Base-by-base conservation (phyloP, 2,113 vertebrate species). In the Todiramphus chloris region DNA sequence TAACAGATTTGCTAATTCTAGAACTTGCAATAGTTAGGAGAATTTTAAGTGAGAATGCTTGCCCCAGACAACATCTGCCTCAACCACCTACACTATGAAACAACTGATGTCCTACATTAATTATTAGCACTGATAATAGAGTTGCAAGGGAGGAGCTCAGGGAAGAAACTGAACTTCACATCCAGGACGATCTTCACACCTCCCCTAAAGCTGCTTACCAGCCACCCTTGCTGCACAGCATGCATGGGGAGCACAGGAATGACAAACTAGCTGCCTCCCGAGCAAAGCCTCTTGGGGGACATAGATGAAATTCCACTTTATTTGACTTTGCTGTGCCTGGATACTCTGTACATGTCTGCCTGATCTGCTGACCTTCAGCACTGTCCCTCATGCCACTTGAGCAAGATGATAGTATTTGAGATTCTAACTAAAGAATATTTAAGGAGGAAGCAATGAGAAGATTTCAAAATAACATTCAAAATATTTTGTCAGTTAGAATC, bases 371-470 rank as follows among this genome's bases (percentile, higher is more conserved):
- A 18, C 11, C n/a, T 82, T 37, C 35, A 86, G 31, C 31, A 6
- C 19, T 27, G 53, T 15, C 31, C n/a, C 2, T 0, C 0, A 0
- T 35, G 41, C 8, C 2, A 3, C 23, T 25, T 70, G 19, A 59
- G 30, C 30, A 79, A 79, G 44, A 17, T 75, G 60, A 58, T 30
- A 74, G 20, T 19, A 48, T 80, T 17, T 77, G 59, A 44, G 14
- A 53, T 60, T 62, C 33, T 44, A 80, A 73, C 11, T 60, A 56
- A 68, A 39, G 13, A 59, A 56, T 76, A 76, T 58, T 74, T 66
- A 48, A 78, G 25, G 27, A 41, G 35, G 77, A 80, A 90, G 21
- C 1, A 16, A 58, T 39, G 6, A 76, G 14, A 50, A 80, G 23
- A 24, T 39, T 83, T 87, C 25, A 35, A 80, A 90, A 76, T 30